phyloP scores from a whole-genome alignment of 2,113 vertebrate genomes.

The Empidonax traillii region DNA sequence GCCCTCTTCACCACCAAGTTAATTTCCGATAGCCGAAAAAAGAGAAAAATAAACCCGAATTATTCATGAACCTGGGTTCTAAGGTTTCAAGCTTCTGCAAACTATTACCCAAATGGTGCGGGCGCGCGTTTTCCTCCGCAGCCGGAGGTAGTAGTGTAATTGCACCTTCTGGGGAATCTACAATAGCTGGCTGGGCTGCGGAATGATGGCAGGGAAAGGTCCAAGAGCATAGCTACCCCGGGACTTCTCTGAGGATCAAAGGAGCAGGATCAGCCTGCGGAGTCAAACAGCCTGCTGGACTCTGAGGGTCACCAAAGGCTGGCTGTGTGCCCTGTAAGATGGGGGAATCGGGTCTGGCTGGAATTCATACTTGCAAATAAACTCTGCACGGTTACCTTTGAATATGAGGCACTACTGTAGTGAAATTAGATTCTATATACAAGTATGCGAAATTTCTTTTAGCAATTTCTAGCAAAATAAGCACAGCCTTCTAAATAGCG shows the following conservation, averaged over 20 bases:
- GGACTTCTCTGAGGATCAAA: not conserved
- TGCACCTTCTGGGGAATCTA: not conserved
- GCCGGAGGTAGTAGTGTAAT: slow-evolving; percentile 61
- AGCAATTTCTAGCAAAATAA: not conserved
- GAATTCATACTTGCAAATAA: not conserved
- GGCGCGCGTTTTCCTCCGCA: not conserved
- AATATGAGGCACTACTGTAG: too few species aligned
- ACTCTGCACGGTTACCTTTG: not conserved
- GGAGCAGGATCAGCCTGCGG: not conserved
- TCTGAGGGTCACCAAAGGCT: not conserved
- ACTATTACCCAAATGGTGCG: not conserved
- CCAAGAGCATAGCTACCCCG: not conserved
- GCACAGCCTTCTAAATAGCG: not conserved
- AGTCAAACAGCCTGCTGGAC: not conserved
- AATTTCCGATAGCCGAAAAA: slow-evolving; percentile 39
- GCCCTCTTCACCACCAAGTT: not conserved
- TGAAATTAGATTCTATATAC: not conserved
- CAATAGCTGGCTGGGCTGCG: not conserved
- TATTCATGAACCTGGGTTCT: not conserved
- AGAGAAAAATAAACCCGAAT: not conserved
- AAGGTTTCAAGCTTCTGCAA: slow-evolving; percentile 46
- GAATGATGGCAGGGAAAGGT: not conserved
- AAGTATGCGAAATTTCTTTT: too few species aligned
- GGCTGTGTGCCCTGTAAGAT: not conserved
- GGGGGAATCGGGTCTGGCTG: not conserved